phyloP scores from a whole-genome alignment of 2,888 invertebrate genomes.

The Hydrotaea diabolus region DNA sequence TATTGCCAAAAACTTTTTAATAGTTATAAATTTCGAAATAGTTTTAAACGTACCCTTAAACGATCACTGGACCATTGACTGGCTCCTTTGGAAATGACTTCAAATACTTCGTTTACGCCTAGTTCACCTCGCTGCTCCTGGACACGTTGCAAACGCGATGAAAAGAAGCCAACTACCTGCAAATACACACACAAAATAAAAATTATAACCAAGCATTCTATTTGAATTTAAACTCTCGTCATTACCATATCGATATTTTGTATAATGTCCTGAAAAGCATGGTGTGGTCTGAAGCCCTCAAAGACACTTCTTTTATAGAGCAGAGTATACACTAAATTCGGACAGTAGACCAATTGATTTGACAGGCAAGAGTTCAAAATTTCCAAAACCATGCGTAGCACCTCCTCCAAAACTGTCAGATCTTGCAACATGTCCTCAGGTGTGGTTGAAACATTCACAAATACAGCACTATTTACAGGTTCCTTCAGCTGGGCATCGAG shows the following conservation, averaged over 20 bases:
- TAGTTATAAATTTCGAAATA: no score
- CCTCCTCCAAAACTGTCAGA: slow-evolving; percentile 95
- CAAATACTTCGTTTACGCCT: slow-evolving; percentile 92
- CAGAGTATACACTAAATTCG: slow-evolving; percentile 96
- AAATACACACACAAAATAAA: not conserved
- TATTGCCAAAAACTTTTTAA: slow-evolving; percentile 17
- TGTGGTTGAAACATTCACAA: slow-evolving; percentile 77
- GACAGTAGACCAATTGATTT: slow-evolving; percentile 92
- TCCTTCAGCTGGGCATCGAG: slow-evolving; percentile 84
- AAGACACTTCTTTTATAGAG: slow-evolving; percentile 96
- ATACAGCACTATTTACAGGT: slow-evolving; percentile 77
- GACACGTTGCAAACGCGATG: slow-evolving; percentile 83
- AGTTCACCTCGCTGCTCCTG: slow-evolving; percentile 86
- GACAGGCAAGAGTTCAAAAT: slow-evolving; percentile 97
- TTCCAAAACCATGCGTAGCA: slow-evolving; percentile 97
- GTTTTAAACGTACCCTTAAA: slow-evolving; percentile 87
- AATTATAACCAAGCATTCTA: slow-evolving; percentile 31
- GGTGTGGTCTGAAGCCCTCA: slow-evolving; percentile 91
- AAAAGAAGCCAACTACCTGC: slow-evolving; percentile 85
- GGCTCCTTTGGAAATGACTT: slow-evolving; percentile 94
- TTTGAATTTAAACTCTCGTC: not conserved
- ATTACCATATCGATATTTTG: slow-evolving; percentile 96
- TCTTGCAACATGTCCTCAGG: slow-evolving; percentile 87
- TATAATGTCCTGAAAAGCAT: slow-evolving; percentile 94
- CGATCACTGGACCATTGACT: slow-evolving; percentile 97